Evolutionary conservation across 2,113 vertebrate species (phyloP).

Genomic region (Psephotus haematonotus): DNA sequence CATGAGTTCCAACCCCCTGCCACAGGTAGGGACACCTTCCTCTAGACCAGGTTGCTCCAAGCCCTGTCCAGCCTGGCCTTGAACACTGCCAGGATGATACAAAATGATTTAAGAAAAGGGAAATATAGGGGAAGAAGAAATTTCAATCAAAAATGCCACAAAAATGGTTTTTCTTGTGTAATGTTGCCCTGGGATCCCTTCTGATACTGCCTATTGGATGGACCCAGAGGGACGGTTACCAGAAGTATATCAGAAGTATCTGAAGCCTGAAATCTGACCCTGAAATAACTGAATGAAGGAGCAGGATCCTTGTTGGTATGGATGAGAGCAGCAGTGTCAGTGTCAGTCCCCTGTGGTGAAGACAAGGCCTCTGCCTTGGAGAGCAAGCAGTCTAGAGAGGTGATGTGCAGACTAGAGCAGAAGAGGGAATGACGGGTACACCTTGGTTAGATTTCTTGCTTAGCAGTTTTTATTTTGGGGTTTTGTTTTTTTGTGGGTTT

Average conservation of each 20-base stretch:
- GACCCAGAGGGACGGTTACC: neutral
- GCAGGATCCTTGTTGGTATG: neutral
- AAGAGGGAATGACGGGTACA: no score
- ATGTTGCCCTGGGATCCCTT: neutral
- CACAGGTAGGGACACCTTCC: neutral
- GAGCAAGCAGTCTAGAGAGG: neutral
- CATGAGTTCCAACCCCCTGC: neutral
- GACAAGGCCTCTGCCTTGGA: neutral
- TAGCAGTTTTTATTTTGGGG: neutral
- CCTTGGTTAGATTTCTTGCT: neutral
- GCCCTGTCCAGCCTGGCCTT: neutral
- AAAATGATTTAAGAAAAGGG: neutral
- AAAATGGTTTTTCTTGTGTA: neutral
- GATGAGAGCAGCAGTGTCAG: neutral
- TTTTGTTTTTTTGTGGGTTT: no score
- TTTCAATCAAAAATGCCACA: neutral
- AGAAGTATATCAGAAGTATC: neutral
- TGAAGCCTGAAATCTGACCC: neutral
- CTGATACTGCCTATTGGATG: neutral
- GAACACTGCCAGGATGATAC: neutral
- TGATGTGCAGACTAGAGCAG: neutral
- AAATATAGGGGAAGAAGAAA: neutral
- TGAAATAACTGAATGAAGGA: neutral
- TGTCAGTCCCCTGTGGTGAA: rapidly evolving
- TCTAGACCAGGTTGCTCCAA: neutral